Base-by-base conservation (phyloP, 2,113 vertebrate species). In the Dicerorhinus sumatrensis region DNA sequence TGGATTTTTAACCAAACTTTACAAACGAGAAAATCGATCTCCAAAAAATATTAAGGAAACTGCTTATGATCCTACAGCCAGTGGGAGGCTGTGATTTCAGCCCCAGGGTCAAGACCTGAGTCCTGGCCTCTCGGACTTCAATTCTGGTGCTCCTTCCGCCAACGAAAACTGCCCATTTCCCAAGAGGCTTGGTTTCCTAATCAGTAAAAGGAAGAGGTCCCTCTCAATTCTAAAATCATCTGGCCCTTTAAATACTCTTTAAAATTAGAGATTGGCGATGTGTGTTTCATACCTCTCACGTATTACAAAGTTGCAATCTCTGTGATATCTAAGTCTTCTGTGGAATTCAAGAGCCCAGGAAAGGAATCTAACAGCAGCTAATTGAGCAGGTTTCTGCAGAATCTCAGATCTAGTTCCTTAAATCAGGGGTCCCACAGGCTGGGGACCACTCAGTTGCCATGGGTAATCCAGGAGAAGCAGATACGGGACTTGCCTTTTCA, bases 161-260 rank as follows among this genome's bases (percentile, higher is more conserved):
- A 79, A 86, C 1, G 58, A 88, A 89, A 39, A 36, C 33, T 31
- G 69, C 14, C 62, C 2, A 0, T 73, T 1, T 63, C 29, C 73
- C n/a, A 39, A 51, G 29, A 29, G 56, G 14, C 17, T 58, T 93
- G 31, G 67, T 36, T 92, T 88, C 51, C 58, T 79, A 83, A 79
- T 39, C 18, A 36, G 27, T 76, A 67, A 89, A 91, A 48, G 18
- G 31, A 63, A 92, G 84, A 79, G 42, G 39, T 93, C 36, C 23
- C 46, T 96, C 86, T 96, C 6, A 17, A 54, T 94, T 84, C 62
- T 94, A 92, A 96, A 76, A 76, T 62, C 65, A 33, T 12, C 54
- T 76, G 54, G 18, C 14, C 65, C 27, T 73, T 88, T 91, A 23
- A 85, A 72, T 86, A 85, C 1, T 81, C 48, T 87, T 67, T 48